These are phyloP conservation scores for Platycnemis pennipes DNA, from an alignment of 2,888 invertebrate species.

Conservation along the genomic window DNA sequence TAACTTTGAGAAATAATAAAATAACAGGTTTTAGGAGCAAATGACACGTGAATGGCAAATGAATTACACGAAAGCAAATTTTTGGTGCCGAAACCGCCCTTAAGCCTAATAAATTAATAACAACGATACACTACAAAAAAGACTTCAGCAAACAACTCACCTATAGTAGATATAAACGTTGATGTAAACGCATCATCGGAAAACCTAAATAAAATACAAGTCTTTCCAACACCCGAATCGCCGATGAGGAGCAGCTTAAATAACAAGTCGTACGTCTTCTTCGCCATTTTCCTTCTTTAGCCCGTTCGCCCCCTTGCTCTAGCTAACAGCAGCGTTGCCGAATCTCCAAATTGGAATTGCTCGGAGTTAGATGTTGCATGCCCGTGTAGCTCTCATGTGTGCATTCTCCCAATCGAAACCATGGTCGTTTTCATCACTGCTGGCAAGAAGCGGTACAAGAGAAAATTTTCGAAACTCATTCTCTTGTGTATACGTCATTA, in stretches of 20 bases:
- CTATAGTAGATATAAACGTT: slow-evolving; percentile 97
- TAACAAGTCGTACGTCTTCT: slow-evolving; percentile 96
- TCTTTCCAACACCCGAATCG: slow-evolving; percentile 96
- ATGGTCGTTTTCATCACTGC: no score
- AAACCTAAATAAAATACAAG: slow-evolving; percentile 95
- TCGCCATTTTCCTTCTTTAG: slow-evolving; percentile 86
- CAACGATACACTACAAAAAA: slow-evolving; percentile 72
- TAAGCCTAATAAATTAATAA: slow-evolving; percentile 50
- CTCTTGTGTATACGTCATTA: background rate
- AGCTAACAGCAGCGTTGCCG: slow-evolving; percentile 52
- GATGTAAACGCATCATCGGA: slow-evolving; percentile 97
- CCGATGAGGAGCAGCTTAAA: slow-evolving; percentile 96
- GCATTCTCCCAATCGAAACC: background rate
- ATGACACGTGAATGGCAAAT: background rate
- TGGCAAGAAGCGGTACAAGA: no score
- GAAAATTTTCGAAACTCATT: no score
- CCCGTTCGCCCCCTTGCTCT: slow-evolving; percentile 67
- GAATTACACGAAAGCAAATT: background rate
- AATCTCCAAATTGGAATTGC: slow-evolving; percentile 14
- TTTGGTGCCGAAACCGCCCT: background rate
- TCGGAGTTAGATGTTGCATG: slow-evolving; percentile 38
- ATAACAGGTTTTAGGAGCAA: no score
- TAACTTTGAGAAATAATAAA: no score
- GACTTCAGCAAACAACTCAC: slow-evolving; percentile 82
- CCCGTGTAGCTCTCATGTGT: background rate